Conservation (phyloP, 2,888 invertebrate species). For the Prenolepis imparis region DNA sequence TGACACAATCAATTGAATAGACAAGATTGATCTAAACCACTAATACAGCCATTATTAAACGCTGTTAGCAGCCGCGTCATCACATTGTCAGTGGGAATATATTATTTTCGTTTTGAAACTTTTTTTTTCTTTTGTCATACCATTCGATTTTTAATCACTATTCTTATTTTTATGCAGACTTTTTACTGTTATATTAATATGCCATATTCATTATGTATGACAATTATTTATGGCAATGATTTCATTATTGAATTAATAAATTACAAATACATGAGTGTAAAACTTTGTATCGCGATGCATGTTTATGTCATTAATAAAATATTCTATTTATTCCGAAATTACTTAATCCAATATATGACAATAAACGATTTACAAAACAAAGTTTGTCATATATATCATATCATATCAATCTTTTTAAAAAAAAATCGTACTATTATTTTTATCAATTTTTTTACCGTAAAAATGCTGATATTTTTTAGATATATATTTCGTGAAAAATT, state of each 20-base stretch:
- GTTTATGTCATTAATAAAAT: background rate
- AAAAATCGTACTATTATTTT: background rate
- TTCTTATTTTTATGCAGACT: background rate
- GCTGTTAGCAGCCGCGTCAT: constrained; percentile 5
- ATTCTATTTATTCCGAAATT: background rate
- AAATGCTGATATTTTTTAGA: too few relatives aligned
- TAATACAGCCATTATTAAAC: constrained; percentile 54
- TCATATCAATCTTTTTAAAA: background rate
- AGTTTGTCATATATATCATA: background rate
- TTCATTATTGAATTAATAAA: background rate
- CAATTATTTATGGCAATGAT: background rate
- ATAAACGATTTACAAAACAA: background rate
- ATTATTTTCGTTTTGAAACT: background rate
- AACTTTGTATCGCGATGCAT: background rate
- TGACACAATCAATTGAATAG: constrained; percentile 63
- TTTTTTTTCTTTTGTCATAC: background rate
- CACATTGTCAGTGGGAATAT: background rate
- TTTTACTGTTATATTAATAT: background rate
- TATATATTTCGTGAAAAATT: background rate
- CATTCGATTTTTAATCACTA: background rate
- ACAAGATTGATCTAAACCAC: constrained; percentile 62
- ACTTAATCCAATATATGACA: background rate
- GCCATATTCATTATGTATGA: background rate
- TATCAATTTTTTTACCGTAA: too few relatives aligned
- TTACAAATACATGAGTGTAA: background rate